Evolutionary conservation across 2,113 vertebrate species (phyloP).

Genomic region (Gyps fulvus): DNA sequence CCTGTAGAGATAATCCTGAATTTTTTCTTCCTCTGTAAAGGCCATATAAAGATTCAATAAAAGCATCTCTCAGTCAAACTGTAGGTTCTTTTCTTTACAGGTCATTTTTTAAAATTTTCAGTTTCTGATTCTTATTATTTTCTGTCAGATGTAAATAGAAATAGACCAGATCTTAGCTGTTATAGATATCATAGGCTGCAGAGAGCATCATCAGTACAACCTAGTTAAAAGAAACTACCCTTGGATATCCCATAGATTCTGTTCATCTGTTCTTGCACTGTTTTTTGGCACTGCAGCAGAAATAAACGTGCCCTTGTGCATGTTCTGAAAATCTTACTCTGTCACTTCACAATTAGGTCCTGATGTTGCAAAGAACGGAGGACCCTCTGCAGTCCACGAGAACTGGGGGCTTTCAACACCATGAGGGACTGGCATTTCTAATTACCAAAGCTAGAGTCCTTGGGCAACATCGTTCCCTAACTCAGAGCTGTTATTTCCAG

Average conservation of each 20-base stretch:
- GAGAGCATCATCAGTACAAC: not conserved
- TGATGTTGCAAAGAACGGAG: not conserved
- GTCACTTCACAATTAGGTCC: not conserved
- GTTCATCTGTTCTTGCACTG: not conserved
- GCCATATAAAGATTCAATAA: constrained; percentile 38
- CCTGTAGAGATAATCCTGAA: constrained; percentile 38
- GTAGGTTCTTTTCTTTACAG: not conserved
- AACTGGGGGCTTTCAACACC: not conserved
- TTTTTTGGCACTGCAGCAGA: not conserved
- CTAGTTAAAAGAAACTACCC: not conserved
- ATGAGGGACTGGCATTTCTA: not conserved
- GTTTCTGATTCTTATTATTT: not conserved
- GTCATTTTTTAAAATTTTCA: not conserved
- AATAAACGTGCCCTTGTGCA: not conserved
- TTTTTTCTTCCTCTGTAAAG: constrained; percentile 20
- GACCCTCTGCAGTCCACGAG: not conserved
- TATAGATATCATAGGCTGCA: not conserved
- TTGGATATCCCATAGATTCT: not conserved
- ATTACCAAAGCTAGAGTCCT: not conserved
- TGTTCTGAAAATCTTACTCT: not conserved
- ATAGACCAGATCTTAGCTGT: not conserved
- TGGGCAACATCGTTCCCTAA: not conserved
- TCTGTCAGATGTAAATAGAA: not conserved
- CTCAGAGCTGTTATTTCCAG: constrained; percentile 11
- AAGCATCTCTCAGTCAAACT: constrained; percentile 53